These are phyloP conservation scores for Caenorhabditis sp. DNA, from an alignment of 2,888 invertebrate species.

Conservation along the genomic window DNA sequence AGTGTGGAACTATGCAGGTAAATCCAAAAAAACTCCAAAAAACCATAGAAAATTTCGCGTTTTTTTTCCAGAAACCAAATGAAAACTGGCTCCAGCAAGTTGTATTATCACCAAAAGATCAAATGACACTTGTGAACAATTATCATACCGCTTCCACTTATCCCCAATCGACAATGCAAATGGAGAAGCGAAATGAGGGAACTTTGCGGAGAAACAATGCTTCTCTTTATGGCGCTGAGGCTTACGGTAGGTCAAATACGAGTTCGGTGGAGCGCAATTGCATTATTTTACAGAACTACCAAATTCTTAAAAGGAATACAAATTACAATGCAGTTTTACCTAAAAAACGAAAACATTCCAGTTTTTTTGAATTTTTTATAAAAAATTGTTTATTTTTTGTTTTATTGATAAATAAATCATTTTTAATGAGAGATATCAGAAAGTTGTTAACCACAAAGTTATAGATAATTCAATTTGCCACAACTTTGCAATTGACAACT, in stretches of 20 bases:
- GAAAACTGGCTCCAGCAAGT: slow-evolving; percentile 66
- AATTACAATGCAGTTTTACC: background rate
- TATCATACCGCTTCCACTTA: slow-evolving; percentile 60
- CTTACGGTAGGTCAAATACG: slow-evolving; percentile 47
- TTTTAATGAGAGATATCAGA: too few species aligned
- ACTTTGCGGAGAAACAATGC: slow-evolving; percentile 41
- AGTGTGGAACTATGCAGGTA: slow-evolving; percentile 46
- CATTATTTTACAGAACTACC: slow-evolving; percentile 54
- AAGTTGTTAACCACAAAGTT: too few species aligned
- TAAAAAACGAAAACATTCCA: slow-evolving; percentile 7
- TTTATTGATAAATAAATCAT: too few species aligned
- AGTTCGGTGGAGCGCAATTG: too few species aligned
- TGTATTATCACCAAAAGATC: slow-evolving; percentile 53
- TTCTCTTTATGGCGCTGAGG: slow-evolving; percentile 55
- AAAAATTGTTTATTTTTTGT: too few species aligned
- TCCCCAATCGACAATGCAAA: slow-evolving; percentile 50
- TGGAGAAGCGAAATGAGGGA: slow-evolving; percentile 31
- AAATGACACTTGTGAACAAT: slow-evolving; percentile 37
- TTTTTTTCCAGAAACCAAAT: slow-evolving; percentile 37
- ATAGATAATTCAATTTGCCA: too few species aligned
- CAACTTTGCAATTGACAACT: too few species aligned
- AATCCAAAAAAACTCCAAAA: background rate
- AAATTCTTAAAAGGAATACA: background rate
- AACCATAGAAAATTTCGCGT: background rate
- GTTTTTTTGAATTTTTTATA: background rate